Evolutionary conservation across 2,797 vertebrate species (phyloP), one percentile per base, ranked within the genome.

Genomic region (Setipinna tenuifilis): DNA sequence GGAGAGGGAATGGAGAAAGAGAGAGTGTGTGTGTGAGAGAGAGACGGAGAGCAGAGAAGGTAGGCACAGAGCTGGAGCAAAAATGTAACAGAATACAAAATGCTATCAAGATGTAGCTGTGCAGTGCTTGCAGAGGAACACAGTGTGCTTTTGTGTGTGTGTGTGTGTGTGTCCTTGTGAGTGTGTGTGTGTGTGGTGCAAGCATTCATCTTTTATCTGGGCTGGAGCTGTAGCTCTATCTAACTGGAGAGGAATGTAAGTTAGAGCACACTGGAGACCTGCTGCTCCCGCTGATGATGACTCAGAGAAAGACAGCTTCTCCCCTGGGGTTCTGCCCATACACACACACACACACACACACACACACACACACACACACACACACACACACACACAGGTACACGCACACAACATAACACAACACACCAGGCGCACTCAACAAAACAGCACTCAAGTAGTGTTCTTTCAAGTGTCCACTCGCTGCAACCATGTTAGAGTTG

Each of bases 31-130:
- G 46, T 48, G 10, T 48, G 46, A 48, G 50, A 54, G 50, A 54
- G 50, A 54, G 50, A 54, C 3, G 46, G 50, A 14, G 35, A 78
- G 31, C 68, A 71, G 84, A 87, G 89, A 88, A 88, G 89, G 87
- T 90, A 89, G 89, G 71, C 71, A 21, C 17, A 19, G 17, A 44
- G 31, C 71, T 1, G 41, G 31, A 89, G 91, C 82, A 89, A 90
- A 92, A 92, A 93, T 93, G 84, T 58, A 65, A 17, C 23, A 41
- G 58, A 59, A 80, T 82, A 75, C 16, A 46, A 88, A 85, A 82
- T 71, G 35, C 86, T 90, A 90, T 92, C 91, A 90, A 90, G 89
- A 94, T 94, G 90, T 89, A 86, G 88, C 87, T 81, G 0, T 9
- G 10, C n/a, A 11, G 23, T 65, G 62, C 25, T 54, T 54, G 50